These are phyloP conservation scores for Odontesthes bonariensis DNA, from an alignment of 2,113 vertebrate genomes.

Conservation along the genomic window DNA sequence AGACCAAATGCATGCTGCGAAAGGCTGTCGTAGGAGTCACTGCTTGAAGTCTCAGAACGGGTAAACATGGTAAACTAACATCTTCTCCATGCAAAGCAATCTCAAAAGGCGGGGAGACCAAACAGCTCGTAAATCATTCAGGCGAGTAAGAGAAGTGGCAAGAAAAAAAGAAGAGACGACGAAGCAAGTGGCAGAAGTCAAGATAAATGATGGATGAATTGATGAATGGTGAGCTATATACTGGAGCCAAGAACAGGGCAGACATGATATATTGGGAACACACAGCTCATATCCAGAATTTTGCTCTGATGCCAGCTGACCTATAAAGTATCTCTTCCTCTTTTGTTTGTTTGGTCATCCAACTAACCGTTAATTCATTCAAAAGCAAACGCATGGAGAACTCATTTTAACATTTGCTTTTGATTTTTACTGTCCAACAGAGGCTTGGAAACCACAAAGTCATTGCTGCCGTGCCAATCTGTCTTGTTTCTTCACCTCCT, in stretches of 20 bases:
- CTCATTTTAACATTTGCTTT: constrained; percentile 8
- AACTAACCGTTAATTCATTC: constrained; percentile 9
- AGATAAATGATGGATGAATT: constrained; percentile 80
- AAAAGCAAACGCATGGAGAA: constrained; percentile 12
- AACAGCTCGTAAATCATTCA: constrained; percentile 78
- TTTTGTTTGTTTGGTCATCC: constrained; percentile 5
- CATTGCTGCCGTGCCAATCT: constrained; percentile 16
- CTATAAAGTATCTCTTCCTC: neutral
- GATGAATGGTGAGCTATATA: constrained; percentile 70
- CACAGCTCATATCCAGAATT: constrained; percentile 22
- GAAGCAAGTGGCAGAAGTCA: constrained; percentile 47
- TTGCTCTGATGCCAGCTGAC: constrained; percentile 17
- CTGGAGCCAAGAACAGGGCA: constrained; percentile 43
- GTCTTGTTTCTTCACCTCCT: neutral
- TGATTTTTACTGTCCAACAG: neutral
- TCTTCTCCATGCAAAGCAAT: constrained; percentile 48
- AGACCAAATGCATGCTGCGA: constrained; percentile 25
- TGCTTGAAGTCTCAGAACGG: constrained; percentile 4
- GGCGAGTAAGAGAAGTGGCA: constrained; percentile 56
- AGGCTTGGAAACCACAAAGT: constrained; percentile 18
- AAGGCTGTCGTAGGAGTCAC: constrained; percentile 23
- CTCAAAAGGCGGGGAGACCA: constrained; percentile 52
- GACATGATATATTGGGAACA: constrained; percentile 35
- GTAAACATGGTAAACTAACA: constrained; percentile 22
- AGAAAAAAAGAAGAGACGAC: constrained; percentile 26